Conservation (phyloP, 2,888 invertebrate genomes). For the Leucophenga maculata region DNA sequence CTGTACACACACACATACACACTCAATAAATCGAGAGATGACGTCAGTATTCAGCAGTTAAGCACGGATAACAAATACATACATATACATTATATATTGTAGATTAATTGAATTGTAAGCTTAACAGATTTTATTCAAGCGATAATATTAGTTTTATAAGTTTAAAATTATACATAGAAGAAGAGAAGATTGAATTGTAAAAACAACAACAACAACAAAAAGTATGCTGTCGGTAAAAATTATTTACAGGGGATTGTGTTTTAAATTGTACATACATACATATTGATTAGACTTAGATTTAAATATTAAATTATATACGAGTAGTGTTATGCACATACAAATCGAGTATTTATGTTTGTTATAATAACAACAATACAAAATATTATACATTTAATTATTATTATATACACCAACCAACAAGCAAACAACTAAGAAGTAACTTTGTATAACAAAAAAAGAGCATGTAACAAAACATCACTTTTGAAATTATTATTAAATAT, state of each 20-base stretch:
- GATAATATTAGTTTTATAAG: background rate
- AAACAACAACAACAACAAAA: slow-evolving; percentile 15
- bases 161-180: background rate
- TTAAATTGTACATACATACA: slow-evolving; percentile 60
- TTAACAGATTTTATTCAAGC: slow-evolving; percentile 29
- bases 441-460: slow-evolving; percentile 30
- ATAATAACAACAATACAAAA: slow-evolving; percentile 36
- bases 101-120: slow-evolving; percentile 42
- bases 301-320: slow-evolving; percentile 53
- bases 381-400: background rate
- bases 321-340: slow-evolving; percentile 55
- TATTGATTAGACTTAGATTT: slow-evolving; percentile 39
- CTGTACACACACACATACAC: slow-evolving; percentile 11
- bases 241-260: slow-evolving; percentile 66
- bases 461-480: slow-evolving; percentile 57
- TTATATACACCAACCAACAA: background rate
- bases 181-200: slow-evolving; percentile 7
- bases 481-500: slow-evolving; percentile 58
- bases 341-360: slow-evolving; percentile 64
- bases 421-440: too few relatives aligned
- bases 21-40: slow-evolving; percentile 54
- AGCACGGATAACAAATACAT: slow-evolving; percentile 35
- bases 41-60: slow-evolving; percentile 63
- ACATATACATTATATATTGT: slow-evolving; percentile 29
- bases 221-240: slow-evolving; percentile 42